phyloP scores from a whole-genome alignment of 2,797 vertebrate genomes.

The Phrynocephalus guinanensis region DNA sequence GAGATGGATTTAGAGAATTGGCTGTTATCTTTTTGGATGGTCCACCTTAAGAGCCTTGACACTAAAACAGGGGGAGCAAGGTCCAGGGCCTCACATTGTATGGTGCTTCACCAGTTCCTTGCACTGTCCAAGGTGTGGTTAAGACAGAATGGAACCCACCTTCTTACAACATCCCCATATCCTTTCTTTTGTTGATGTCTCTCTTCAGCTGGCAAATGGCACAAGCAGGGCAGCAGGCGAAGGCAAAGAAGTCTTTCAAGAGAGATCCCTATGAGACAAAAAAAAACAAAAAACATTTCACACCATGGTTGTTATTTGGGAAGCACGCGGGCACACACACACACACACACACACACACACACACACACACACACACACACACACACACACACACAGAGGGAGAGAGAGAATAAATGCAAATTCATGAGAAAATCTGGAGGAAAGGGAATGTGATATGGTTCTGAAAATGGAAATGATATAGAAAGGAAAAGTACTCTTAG shows the following conservation, averaged over 20 bases:
- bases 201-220: conserved; percentile 29
- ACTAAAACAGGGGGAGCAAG: neutral
- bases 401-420: neutral
- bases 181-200: conserved; percentile 34
- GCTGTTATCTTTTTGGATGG: neutral
- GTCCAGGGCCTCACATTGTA: neutral
- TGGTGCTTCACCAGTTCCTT: neutral
- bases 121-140: neutral
- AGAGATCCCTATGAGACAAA: conserved; percentile 30
- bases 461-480: too few relatives aligned
- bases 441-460: too few relatives aligned
- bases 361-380: too few relatives aligned
- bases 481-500: too few relatives aligned
- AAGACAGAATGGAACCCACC: neutral
- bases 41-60: neutral
- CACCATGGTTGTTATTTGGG: neutral
- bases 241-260: neutral
- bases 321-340: too few relatives aligned
- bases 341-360: too few relatives aligned
- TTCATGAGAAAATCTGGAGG: neutral
- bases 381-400: neutral
- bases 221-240: neutral
- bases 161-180: conserved; percentile 28
- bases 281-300: neutral
- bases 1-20: too few relatives aligned